phyloP scores from a whole-genome alignment of 2,888 invertebrate genomes.

The Mycalesis mineus region DNA sequence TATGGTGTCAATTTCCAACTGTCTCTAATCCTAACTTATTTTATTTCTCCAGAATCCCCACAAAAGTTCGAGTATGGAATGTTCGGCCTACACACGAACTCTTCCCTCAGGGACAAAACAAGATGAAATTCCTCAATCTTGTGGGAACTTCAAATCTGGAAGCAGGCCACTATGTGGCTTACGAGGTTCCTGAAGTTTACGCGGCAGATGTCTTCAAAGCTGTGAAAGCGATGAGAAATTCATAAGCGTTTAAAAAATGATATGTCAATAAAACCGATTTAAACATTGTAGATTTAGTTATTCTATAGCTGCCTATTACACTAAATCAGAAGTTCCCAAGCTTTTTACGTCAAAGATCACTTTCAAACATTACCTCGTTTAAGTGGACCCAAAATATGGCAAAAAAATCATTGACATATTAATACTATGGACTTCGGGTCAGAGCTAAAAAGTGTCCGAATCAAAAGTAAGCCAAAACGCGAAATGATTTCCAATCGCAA shows the following conservation, averaged over 20 bases:
- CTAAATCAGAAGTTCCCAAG: too few relatives aligned
- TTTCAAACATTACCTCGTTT: too few relatives aligned
- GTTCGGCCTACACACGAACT: background rate
- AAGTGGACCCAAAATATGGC: too few relatives aligned
- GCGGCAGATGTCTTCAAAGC: background rate
- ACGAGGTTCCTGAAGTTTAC: background rate
- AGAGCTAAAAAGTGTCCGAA: too few relatives aligned
- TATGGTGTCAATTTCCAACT: too few relatives aligned
- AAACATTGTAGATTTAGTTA: background rate
- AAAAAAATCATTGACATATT: too few relatives aligned
- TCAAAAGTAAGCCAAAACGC: too few relatives aligned
- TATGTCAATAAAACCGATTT: background rate
- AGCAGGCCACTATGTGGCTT: background rate
- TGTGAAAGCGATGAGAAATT: background rate
- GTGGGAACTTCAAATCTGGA: background rate
- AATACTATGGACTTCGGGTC: too few relatives aligned
- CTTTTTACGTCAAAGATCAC: too few relatives aligned
- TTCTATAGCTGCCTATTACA: background rate
- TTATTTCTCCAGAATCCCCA: background rate
- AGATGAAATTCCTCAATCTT: background rate
- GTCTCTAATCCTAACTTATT: background rate
- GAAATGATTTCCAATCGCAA: too few relatives aligned
- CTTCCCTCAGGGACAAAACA: background rate
- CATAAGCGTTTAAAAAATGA: slow-evolving; percentile 3
- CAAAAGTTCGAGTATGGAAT: background rate